These are phyloP conservation scores for Leptestheria dahalacensis DNA, from an alignment of 1,140 invertebrate genomes.

Conservation along the genomic window DNA sequence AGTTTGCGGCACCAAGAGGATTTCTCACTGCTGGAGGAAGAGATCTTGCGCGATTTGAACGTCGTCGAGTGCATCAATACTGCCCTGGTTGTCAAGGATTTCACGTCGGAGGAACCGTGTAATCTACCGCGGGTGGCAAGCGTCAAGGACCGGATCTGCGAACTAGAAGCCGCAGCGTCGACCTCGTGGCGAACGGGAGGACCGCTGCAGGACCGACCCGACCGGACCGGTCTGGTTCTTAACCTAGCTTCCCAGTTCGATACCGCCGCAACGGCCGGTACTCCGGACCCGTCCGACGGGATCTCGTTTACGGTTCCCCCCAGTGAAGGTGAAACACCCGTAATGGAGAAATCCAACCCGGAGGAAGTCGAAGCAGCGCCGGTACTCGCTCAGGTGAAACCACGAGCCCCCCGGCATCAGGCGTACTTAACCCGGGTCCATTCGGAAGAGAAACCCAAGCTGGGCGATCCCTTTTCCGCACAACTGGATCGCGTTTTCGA, in stretches of 20 bases:
- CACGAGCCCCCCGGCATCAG: slow-evolving; percentile 14
- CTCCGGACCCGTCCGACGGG: not conserved
- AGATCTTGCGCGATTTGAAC: not conserved
- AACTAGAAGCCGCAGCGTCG: slow-evolving; percentile 35
- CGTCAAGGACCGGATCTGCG: slow-evolving; percentile 45
- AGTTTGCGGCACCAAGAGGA: slow-evolving; percentile 21
- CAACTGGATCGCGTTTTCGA: slow-evolving; percentile 54
- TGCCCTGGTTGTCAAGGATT: slow-evolving; percentile 28
- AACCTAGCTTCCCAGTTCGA: slow-evolving; percentile 45
- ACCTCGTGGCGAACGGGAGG: slow-evolving; percentile 18
- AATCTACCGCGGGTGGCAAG: slow-evolving; percentile 18
- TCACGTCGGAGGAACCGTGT: not conserved
- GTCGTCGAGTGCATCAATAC: slow-evolving; percentile 31
- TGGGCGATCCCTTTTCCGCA: slow-evolving; percentile 50
- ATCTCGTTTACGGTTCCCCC: not conserved
- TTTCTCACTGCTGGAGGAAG: not conserved
- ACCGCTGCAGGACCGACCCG: slow-evolving; percentile 24
- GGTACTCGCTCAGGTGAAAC: slow-evolving; percentile 20
- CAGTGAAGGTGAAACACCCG: not conserved
- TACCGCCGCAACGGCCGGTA: slow-evolving; percentile 30
- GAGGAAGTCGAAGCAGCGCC: not conserved
- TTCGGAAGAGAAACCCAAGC: slow-evolving; percentile 25
- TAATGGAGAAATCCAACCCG: too few species aligned
- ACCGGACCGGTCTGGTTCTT: slow-evolving; percentile 39
- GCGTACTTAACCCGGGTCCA: not conserved